A percentile compares a stretch with the other conserved stretches of the same genome.
phyloP scores from a whole-genome alignment of 2,797 vertebrate genomes.

The Sebastes nivosus region DNA sequence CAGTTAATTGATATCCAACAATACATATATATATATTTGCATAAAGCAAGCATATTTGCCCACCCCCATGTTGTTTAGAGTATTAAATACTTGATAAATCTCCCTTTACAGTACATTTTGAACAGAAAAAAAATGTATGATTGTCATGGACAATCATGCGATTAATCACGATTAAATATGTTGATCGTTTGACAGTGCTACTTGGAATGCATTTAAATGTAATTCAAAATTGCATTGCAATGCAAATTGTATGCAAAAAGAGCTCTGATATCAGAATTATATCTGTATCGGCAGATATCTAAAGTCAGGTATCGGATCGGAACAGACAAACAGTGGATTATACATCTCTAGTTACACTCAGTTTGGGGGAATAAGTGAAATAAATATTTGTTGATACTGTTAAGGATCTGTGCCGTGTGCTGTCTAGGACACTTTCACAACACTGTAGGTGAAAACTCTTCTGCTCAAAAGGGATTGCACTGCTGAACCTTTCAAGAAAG shows the following conservation, averaged over 20 bases:
- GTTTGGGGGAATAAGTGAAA: neutral
- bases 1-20: no score
- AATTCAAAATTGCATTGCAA: no score
- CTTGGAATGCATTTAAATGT: no score
- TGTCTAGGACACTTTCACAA: conserved; percentile 11
- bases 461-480: neutral
- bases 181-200: no score
- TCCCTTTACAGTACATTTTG: neutral
- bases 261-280: no score
- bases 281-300: neutral
- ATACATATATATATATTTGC: neutral
- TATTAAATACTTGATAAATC: neutral
- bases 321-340: neutral
- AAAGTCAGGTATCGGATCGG: neutral
- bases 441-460: neutral
- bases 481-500: neutral
- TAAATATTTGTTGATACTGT: neutral
- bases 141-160: no score
- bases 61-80: neutral
- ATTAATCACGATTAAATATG: no score
- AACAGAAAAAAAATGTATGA: no score
- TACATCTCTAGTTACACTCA: neutral
- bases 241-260: no score
- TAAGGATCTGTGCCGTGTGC: neutral
- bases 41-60: neutral